Base-by-base conservation (phyloP, 2,797 vertebrate genomes). In the Pseudochirops corinnae region DNA sequence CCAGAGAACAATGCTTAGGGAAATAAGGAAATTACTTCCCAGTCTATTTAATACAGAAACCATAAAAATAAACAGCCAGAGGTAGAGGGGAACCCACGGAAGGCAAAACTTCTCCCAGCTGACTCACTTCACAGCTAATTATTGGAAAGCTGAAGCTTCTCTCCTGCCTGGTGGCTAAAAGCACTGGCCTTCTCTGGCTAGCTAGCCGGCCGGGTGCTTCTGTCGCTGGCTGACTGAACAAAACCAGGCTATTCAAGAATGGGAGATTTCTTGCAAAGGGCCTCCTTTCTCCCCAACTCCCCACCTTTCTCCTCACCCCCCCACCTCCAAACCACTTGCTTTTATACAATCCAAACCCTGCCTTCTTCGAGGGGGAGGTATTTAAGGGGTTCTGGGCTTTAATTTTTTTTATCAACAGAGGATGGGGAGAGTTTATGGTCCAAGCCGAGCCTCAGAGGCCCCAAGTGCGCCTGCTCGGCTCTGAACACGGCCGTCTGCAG, bases 1-100 rank as follows among this genome's bases (percentile, higher is more conserved):
- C 62, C 55, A 52, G n/a, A 96, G 60, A 96, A 95, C 96, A 96
- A 97, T 62, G 94, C 28, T 91, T 95, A 55, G 94, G 94, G 55
- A 92, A 67, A 93, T 33, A 90, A 93, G 95, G 96, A 95, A 95
- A 90, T 57, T 3, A 55, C 92, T 93, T 92, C 55, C 90, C 29
- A 55, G 50, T n/a, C 91, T 1, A 87, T 87, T 87, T 87, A 0
- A 90, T 94, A 56, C 53, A 24, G 56, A 90, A 94, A 93, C 53
- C 33, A 1, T 39, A 62, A 90, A 87, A 67, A 94, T 57, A 60
- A 55, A 57, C 58, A 31, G 92, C 56, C 50, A 53, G 24, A 7
- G 90, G 57, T 56, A 55, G 11, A 29, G 39, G 29, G 13, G 74
- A 87, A 87, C 39, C 62, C 74, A 87, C 39, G 74, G 11, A 91